Base-by-base conservation (phyloP, 2,113 vertebrate genomes). In the Sitta europaea region DNA sequence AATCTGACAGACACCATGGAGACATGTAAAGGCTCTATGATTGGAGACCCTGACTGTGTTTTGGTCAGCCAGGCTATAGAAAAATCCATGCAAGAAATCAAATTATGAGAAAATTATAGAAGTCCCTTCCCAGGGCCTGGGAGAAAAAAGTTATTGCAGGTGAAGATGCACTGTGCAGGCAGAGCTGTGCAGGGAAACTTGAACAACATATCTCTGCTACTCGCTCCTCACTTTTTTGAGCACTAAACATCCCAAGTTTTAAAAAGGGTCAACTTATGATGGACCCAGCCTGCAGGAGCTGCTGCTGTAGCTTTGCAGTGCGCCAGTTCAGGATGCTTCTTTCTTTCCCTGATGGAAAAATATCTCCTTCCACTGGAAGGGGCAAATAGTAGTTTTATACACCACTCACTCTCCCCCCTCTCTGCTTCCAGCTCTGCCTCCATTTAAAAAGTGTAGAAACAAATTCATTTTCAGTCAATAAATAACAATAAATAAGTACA, bases 391-490 rank as follows among this genome's bases (percentile, higher is more conserved):
- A 54, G 10, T 9, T 74, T 86, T 81, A 73, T 71, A 25, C 55
- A 45, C 51, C 14, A 27, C 0, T 0, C 28, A 61, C 14, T 6
- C 17, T 51, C 14, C 3, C 10, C 10, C 1, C 18, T 12, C 20
- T 21, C 25, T 6, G 11, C 35, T 55, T 40, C 19, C 27, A 70
- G 35, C 12, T 35, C 18, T 18, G 35, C 5, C 11, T 29, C n/a
- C 17, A 45, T 74, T 88, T 76, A 29, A 96, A 88, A 82, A 93
- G 55, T 65, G 73, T 94, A 92, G 95, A 95, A 96, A 85, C 70
- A 95, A 90, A 83, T 91, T 88, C 4, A 90, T 86, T 96, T 92
- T 90, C 85, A 92, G 90, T 95, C 81, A 88, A 96, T 91, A 93
- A 94, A 95, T 93, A 88, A 78, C 59, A 89, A 71, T 67, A 94